These are phyloP conservation scores for Sebastes schlegelii DNA, from an alignment of 2,113 vertebrate genomes.

Conservation along the genomic window DNA sequence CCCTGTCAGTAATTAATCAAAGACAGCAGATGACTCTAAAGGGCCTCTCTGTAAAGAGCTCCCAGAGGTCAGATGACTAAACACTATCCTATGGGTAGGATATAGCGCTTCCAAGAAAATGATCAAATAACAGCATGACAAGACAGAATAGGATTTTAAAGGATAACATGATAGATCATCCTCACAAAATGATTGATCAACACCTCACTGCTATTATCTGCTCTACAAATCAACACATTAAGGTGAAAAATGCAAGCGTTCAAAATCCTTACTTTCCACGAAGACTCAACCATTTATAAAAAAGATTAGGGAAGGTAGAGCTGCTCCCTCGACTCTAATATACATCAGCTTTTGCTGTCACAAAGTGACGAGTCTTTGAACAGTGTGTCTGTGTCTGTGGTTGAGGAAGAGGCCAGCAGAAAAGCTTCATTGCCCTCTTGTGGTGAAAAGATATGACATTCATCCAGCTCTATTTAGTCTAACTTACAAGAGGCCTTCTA, in stretches of 20 bases:
- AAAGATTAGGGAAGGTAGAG: constrained; percentile 35
- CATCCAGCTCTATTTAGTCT: not conserved
- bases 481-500: not conserved
- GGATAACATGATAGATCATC: constrained; percentile 15
- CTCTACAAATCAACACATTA: constrained; percentile 38
- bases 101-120: constrained; percentile 44
- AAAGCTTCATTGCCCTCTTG: constrained; percentile 80
- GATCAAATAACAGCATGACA: constrained; percentile 9
- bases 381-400: constrained; percentile 20
- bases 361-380: constrained; percentile 49
- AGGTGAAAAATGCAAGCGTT: constrained; percentile 32
- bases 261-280: constrained; percentile 8
- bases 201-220: constrained; percentile 17
- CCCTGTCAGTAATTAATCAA: constrained; percentile 64
- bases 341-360: constrained; percentile 40
- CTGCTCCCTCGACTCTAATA: constrained; percentile 51
- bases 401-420: constrained; percentile 51
- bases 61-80: constrained; percentile 53
- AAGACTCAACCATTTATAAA: constrained; percentile 22
- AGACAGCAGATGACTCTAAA: constrained; percentile 60
- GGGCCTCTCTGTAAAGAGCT: constrained; percentile 35
- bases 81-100: constrained; percentile 23
- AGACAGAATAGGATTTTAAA: constrained; percentile 16
- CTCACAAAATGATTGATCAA: constrained; percentile 44
- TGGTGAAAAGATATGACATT: constrained; percentile 55